Evolutionary conservation across 2,113 vertebrate genomes (phyloP).

Genomic region (Phyllostomus hastatus): DNA sequence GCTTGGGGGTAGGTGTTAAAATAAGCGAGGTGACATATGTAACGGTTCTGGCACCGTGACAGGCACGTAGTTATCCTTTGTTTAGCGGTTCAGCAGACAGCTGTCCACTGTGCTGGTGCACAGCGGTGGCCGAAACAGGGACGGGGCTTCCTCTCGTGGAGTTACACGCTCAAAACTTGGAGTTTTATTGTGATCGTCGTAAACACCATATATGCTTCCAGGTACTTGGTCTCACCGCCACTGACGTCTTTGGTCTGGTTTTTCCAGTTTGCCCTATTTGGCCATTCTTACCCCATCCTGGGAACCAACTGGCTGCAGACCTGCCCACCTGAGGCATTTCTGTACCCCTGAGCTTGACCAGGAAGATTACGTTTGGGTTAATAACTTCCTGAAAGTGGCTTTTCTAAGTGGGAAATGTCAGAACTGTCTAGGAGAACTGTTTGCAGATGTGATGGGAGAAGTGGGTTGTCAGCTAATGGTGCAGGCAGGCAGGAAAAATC

Average conservation of each 20-base stretch:
- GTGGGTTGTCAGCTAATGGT: conserved; percentile 83
- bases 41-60: neutral
- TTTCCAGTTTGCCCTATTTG: neutral
- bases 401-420: conserved; percentile 85
- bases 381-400: conserved; percentile 86
- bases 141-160: neutral
- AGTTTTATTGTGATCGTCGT: neutral
- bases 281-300: conserved; percentile 42
- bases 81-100: neutral
- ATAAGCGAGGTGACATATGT: neutral
- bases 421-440: conserved; percentile 82
- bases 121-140: neutral
- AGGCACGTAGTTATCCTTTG: neutral
- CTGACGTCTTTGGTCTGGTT: neutral
- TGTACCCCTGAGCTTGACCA: conserved; percentile 82
- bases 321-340: conserved; percentile 63
- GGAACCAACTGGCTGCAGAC: conserved; percentile 47
- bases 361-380: conserved; percentile 86
- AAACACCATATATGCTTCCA: neutral
- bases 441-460: conserved; percentile 90
- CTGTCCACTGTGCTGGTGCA: neutral
- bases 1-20: neutral
- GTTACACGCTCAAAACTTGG: neutral
- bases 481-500: conserved; percentile 83
- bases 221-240: neutral